Base-by-base conservation (phyloP, 2,113 vertebrate genomes). In the Amphiprion ocellaris region DNA sequence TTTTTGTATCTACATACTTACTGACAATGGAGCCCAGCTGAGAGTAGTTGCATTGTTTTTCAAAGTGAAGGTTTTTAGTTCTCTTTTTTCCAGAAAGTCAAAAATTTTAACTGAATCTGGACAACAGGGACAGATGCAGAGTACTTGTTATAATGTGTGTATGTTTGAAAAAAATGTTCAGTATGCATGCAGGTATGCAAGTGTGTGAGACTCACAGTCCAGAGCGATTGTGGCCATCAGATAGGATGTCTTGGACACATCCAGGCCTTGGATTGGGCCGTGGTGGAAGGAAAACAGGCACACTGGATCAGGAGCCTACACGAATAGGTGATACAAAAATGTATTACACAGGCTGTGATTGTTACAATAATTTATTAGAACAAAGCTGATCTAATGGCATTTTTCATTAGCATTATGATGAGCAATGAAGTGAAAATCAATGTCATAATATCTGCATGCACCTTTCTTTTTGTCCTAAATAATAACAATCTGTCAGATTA, bases 11-110 rank as follows among this genome's bases (percentile, higher is more conserved):
- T 2, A 37, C 4, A 39, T 1, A 0, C 96, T 94, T 79, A 99
- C 98, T 80, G 78, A 24, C 59, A 2, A 41, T 11, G 98, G 96
- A 50, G 96, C 96, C 98, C 98, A 99, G 2, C 46, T 72, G 46
- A 99, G 83, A 4, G 95, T 81, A 5, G 97, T 99, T 85, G 97
- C 98, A 65, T 96, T 97, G 90, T 96, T 95, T 71, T 92, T 97
- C 88, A 97, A 99, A 56, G 91, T 94, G 66, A 89, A 94, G 52
- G 83, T 77, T 24, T 90, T 79, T 88, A 98, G 60, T 46, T 95
- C 94, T 28, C 12, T 87, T 77, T 96, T 96, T 41, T 93, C 89
- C 78, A 96, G 75, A 83, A 98, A 96, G 90, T 99, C 98, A 94
- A 96, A 98, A 79, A 99, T 87, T 83, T 93, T 94, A 46, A 99